Conservation (phyloP, 2,113 vertebrate genomes). For the Apteryx mantelli region DNA sequence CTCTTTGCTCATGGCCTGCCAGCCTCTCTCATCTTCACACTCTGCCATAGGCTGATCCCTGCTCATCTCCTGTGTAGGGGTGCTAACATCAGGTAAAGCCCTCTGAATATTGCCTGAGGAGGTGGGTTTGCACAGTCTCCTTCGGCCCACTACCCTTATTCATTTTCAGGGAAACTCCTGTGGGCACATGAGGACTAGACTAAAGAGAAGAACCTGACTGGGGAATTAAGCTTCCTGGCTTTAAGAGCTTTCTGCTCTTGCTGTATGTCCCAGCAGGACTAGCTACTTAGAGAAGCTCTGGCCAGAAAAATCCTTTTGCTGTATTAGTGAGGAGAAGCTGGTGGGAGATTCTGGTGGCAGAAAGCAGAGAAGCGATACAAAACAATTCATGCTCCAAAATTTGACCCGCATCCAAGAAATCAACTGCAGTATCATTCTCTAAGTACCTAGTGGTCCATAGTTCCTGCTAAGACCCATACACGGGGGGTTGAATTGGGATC, state of each 20-base stretch:
- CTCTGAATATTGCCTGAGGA: background rate
- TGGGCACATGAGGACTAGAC: accelerated
- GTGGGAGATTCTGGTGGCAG: too few relatives aligned
- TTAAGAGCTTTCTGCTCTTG: background rate
- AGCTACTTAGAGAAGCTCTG: background rate
- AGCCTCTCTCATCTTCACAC: background rate
- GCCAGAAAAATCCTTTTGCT: background rate
- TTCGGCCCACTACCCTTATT: background rate
- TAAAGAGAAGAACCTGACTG: background rate
- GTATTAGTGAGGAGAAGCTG: background rate
- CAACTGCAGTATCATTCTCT: background rate
- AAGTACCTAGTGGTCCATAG: accelerated
- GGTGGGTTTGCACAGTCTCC: background rate
- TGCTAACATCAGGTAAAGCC: background rate
- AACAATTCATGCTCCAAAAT: background rate
- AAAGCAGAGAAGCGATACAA: background rate
- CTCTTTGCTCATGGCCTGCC: too few relatives aligned
- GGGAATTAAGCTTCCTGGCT: background rate
- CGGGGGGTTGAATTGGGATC: too few relatives aligned
- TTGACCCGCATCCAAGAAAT: background rate
- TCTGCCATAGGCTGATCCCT: background rate
- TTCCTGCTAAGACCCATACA: background rate
- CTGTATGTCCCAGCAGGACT: background rate
- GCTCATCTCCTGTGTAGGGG: background rate
- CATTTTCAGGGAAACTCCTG: background rate